Evolutionary conservation across 2,888 invertebrate species (phyloP).

Genomic region (Strigamia maritima): DNA sequence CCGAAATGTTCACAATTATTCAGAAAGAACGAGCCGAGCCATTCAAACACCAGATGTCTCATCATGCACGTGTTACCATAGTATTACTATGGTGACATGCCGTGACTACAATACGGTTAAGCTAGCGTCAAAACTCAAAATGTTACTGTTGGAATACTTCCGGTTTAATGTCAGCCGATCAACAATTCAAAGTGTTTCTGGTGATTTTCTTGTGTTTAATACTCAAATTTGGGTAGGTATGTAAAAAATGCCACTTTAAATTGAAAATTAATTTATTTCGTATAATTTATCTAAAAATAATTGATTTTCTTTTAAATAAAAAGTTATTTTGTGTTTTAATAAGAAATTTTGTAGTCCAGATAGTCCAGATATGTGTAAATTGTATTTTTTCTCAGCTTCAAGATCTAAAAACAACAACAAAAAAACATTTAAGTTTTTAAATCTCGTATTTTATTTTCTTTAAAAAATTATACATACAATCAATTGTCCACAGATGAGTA

Average conservation of each 20-base stretch:
- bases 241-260: too few relatives aligned
- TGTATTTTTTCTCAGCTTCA: neutral
- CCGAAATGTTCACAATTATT: constrained; percentile 13
- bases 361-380: neutral
- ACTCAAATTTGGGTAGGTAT: too few relatives aligned
- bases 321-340: neutral
- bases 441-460: neutral
- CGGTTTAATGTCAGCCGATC: too few relatives aligned
- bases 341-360: neutral
- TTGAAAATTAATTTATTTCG: neutral
- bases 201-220: too few relatives aligned
- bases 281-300: neutral
- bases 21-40: constrained; percentile 37
- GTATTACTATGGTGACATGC: neutral
- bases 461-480: neutral
- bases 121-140: neutral
- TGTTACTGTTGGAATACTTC: too few relatives aligned
- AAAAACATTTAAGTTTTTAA: too few relatives aligned
- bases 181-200: too few relatives aligned
- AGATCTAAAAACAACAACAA: neutral
- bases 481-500: neutral
- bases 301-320: neutral
- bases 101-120: too few relatives aligned
- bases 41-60: constrained; percentile 11
- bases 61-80: neutral